Conservation (phyloP, 2,113 vertebrate species). For the Cyprinodon tularosa region DNA sequence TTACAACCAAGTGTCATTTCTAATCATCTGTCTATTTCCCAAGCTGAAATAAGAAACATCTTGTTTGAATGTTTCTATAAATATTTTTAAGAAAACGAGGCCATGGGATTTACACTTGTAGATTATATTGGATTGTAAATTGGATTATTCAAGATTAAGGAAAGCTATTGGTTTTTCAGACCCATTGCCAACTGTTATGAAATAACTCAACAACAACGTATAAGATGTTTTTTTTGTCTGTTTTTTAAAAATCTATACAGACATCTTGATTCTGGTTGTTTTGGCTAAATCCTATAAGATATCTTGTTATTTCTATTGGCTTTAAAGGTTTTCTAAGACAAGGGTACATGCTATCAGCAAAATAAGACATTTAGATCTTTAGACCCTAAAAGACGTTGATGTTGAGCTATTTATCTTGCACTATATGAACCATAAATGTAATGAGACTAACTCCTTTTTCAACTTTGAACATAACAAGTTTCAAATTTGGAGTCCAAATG, state of each 20-base stretch:
- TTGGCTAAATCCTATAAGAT: not conserved
- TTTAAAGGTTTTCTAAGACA: not conserved
- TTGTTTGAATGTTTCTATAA: not conserved
- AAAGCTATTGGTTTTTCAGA: not conserved
- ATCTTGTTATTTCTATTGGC: not conserved
- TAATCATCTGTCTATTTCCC: slow-evolving; percentile 8
- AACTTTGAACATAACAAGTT: not conserved
- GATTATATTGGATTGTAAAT: slow-evolving; percentile 27
- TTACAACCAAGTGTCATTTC: slow-evolving; percentile 5
- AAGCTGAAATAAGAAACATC: slow-evolving; percentile 19
- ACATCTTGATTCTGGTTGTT: no score
- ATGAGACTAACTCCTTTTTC: not conserved
- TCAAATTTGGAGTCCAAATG: not conserved
- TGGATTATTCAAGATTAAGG: not conserved
- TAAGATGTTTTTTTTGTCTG: not conserved
- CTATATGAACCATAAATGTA: not conserved
- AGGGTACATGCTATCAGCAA: not conserved
- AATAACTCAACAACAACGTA: not conserved
- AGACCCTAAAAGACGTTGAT: not conserved
- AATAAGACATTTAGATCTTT: not conserved
- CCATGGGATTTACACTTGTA: not conserved
- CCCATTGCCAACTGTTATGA: not conserved
- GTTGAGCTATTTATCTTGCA: not conserved
- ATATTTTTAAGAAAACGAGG: no score
- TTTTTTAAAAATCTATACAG: no score